phyloP scores from a whole-genome alignment of 2,797 vertebrate genomes.

The Zenarchopterus dispar region DNA sequence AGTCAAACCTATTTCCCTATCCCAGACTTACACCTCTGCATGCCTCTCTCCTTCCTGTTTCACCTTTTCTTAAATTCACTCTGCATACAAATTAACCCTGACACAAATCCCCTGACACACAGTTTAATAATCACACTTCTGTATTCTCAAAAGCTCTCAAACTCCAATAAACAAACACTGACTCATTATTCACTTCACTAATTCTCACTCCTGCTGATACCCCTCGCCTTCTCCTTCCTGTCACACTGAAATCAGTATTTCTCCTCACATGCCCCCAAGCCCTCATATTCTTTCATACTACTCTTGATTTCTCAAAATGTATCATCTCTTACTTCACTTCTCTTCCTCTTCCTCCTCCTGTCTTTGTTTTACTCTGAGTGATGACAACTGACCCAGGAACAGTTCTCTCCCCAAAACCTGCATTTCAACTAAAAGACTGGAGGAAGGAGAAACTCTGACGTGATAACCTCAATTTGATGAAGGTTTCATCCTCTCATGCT shows the following conservation, averaged over 20 bases:
- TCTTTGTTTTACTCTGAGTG: slow-evolving; percentile 25
- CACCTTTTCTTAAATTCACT: neutral
- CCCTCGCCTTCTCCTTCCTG: slow-evolving; percentile 8
- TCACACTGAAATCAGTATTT: slow-evolving; percentile 24
- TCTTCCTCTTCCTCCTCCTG: slow-evolving; percentile 21
- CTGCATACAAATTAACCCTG: neutral
- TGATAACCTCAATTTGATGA: slow-evolving; percentile 54
- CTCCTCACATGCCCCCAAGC: slow-evolving; percentile 25
- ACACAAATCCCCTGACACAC: slow-evolving; percentile 2
- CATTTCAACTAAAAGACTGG: slow-evolving; percentile 41
- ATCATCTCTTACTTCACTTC: slow-evolving; percentile 12
- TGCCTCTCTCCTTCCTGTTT: neutral
- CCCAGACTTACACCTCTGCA: neutral
- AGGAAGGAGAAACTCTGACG: slow-evolving; percentile 35
- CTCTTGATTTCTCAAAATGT: slow-evolving; percentile 35
- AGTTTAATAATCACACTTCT: slow-evolving; percentile 3
- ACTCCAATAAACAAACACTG: slow-evolving; percentile 27
- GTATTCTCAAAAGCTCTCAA: slow-evolving; percentile 22
- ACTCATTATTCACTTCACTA: slow-evolving; percentile 37
- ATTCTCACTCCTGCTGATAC: slow-evolving; percentile 26
- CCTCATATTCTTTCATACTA: slow-evolving; percentile 9
- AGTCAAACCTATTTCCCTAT: neutral
- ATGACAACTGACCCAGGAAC: slow-evolving; percentile 66
- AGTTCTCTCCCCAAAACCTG: slow-evolving; percentile 44
- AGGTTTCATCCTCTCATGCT: slow-evolving; percentile 50